These are phyloP conservation scores for Hybognathus amarus DNA, from an alignment of 2,797 vertebrate genomes.

Conservation along the genomic window DNA sequence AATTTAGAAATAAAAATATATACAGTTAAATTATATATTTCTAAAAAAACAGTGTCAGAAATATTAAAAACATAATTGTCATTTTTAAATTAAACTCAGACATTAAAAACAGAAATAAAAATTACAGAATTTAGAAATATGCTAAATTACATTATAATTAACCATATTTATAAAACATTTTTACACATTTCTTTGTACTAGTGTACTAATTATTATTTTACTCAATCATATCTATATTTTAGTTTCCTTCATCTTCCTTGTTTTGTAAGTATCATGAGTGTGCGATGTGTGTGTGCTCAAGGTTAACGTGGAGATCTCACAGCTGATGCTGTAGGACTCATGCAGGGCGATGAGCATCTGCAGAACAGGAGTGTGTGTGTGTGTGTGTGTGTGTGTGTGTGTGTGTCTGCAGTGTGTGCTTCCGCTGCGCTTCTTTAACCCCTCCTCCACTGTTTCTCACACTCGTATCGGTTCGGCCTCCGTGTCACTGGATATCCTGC, in stretches of 20 bases:
- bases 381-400: constrained; percentile 4
- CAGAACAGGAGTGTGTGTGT: neutral
- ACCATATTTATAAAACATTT: neutral
- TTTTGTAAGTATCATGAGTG: neutral
- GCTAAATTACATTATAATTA: neutral
- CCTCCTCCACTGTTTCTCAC: constrained; percentile 22
- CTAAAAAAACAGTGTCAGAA: too few species aligned
- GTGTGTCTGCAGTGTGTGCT: constrained; percentile 32
- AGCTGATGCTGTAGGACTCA: constrained; percentile 4
- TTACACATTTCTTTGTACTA: too few species aligned
- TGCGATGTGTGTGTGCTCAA: neutral
- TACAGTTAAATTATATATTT: neutral
- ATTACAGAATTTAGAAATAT: neutral
- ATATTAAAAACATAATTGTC: neutral
- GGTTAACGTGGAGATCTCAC: constrained; percentile 1
- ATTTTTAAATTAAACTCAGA: neutral
- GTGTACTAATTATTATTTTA: neutral
- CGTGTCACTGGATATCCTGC: constrained; percentile 25
- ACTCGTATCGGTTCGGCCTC: constrained; percentile 1
- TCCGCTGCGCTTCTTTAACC: constrained; percentile 3
- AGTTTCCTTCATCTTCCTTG: neutral
- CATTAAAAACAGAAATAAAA: neutral
- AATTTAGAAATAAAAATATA: neutral
- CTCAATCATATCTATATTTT: neutral
- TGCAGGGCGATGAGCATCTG: constrained; percentile 26